A percentile compares a stretch with the other conserved stretches of the same genome.
phyloP scores from a whole-genome alignment of 1,140 invertebrate genomes.

The Drosophila oshimai region DNA sequence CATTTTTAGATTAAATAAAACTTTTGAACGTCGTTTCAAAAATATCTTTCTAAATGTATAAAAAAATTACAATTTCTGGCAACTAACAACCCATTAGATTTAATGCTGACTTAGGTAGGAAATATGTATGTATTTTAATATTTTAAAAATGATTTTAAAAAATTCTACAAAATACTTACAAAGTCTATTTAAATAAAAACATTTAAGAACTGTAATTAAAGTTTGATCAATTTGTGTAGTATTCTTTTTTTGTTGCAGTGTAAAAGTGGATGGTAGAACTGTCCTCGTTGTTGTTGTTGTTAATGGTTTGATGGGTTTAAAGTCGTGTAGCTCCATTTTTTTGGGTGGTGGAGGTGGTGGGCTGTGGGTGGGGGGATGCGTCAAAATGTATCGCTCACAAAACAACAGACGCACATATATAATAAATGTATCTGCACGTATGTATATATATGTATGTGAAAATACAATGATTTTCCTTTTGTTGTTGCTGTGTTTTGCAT shows the following conservation, averaged over 20 bases:
- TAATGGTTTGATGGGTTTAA: conserved; percentile 80
- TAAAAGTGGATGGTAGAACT: not conserved
- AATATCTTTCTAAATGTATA: too few relatives aligned
- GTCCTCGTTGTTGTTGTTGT: conserved; percentile 20
- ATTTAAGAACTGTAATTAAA: too few relatives aligned
- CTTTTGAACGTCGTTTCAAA: too few relatives aligned
- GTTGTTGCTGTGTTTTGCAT: conserved; percentile 46
- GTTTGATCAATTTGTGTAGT: not conserved
- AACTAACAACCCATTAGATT: too few relatives aligned
- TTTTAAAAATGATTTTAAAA: too few relatives aligned
- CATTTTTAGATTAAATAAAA: too few relatives aligned
- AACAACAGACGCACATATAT: not conserved
- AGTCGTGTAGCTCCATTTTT: conserved; percentile 43
- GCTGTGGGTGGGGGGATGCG: conserved; percentile 53
- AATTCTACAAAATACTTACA: too few relatives aligned
- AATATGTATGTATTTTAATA: too few relatives aligned
- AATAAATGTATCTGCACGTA: conserved; percentile 11
- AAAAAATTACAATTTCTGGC: too few relatives aligned
- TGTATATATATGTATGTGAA: conserved; percentile 8
- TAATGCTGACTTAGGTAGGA: too few relatives aligned
- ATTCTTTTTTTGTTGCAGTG: conserved; percentile 6
- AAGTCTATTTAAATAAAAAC: too few relatives aligned
- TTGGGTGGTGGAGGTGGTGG: too few relatives aligned
- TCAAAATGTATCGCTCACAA: conserved; percentile 55
- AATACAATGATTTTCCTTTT: not conserved